Evolutionary conservation across 2,888 invertebrate genomes (phyloP), one percentile per base, ranked within the genome.

Genomic region (Andrena bucephala): DNA sequence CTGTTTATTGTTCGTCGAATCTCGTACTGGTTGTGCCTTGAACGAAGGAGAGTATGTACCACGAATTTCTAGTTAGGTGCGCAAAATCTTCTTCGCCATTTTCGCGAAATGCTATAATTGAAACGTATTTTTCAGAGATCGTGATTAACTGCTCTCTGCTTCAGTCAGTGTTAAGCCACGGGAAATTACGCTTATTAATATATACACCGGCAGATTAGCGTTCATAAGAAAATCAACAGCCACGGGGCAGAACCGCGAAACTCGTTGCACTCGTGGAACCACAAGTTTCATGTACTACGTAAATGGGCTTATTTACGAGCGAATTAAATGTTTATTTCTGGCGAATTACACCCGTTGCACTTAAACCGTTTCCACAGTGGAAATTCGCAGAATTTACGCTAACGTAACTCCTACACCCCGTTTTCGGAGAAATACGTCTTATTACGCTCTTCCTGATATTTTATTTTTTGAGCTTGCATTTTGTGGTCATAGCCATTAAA

Each of bases 161-260:
- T 13, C 29, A 16, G 36, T 36, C 16, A 66, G 33, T 42, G 20
- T 57, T 57, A 48, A 42, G 29, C 10, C 65, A 29, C 20, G 20
- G 36, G 66, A 73, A 66, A 73, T 66, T 66, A 66, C 13, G 48
- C 36, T 20, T 48, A 73, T 59, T 66, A 73, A 67, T 67, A 67
- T 74, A 42, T 42, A 67, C 33, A 67, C 42, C 20, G 48, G 59
- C 16, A 60, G 48, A 63, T 67, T 59, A 67, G 20, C 27, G 48
- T 67, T 60, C 24, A 10, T 67, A 66, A 74, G 73, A 74, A 74
- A 59, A 74, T 74, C 67, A 67, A 60, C 66, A 67, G 66, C 59
- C 66, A 74, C 66, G 10, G 33, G 60, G 59, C 50, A 67, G 33
- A 59, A 67, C 74, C 59, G 66, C 67, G 74, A 67, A 60, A 60